Percentiles rank a stretch among this genome's conserved stretches.
These are phyloP conservation scores for Thelaira solivaga DNA, from an alignment of 2,888 invertebrate genomes.

Conservation along the genomic window DNA sequence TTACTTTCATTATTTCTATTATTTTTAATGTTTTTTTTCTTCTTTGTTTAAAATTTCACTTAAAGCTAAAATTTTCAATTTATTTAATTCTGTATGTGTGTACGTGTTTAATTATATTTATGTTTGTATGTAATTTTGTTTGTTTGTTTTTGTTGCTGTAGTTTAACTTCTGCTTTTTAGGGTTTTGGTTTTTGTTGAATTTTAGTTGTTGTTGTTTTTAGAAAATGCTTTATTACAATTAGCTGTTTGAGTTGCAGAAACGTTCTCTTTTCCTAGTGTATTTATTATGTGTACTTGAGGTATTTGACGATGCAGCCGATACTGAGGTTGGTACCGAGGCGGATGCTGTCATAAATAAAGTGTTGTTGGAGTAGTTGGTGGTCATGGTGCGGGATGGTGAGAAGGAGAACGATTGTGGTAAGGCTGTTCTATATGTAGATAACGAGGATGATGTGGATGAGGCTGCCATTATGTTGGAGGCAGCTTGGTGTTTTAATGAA, in stretches of 20 bases:
- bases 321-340: slow-evolving; percentile 58
- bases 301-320: slow-evolving; percentile 66
- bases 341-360: slow-evolving; percentile 57
- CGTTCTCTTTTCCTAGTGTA: slow-evolving; percentile 76
- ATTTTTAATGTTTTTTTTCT: no score
- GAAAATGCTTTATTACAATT: slow-evolving; percentile 74
- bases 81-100: no score
- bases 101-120: no score
- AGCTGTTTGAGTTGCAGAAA: slow-evolving; percentile 72
- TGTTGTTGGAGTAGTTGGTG: slow-evolving; percentile 49
- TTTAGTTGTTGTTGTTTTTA: no score
- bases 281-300: slow-evolving; percentile 72
- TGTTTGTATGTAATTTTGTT: no score
- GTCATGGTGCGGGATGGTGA: slow-evolving; percentile 59
- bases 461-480: slow-evolving; percentile 23
- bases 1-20: no score
- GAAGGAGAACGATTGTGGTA: slow-evolving; percentile 56
- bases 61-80: no score
- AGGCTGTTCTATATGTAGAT: slow-evolving; percentile 47
- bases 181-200: no score
- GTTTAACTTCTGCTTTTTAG: slow-evolving; percentile 2
- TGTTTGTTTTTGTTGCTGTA: slow-evolving; percentile 2
- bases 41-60: no score
- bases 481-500: slow-evolving; percentile 19
- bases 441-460: slow-evolving; percentile 51